Conservation (phyloP, 2,797 vertebrate species). For the Decapterus maruadsi region DNA sequence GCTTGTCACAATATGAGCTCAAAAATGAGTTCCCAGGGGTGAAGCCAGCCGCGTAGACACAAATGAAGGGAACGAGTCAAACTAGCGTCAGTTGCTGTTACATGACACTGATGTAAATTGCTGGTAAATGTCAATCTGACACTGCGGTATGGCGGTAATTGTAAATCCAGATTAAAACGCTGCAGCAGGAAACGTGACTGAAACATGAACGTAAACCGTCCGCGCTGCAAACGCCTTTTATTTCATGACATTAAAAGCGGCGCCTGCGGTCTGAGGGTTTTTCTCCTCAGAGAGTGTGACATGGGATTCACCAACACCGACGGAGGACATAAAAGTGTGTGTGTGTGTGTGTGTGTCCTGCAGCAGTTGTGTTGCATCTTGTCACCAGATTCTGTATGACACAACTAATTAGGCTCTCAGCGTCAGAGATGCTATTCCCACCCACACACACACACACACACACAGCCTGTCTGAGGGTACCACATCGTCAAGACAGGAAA, state of each 20-base stretch:
- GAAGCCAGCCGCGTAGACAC: neutral
- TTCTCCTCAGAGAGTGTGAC: constrained; percentile 5
- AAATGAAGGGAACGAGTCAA: neutral
- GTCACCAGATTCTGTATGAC: constrained; percentile 67
- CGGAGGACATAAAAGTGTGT: constrained; percentile 10
- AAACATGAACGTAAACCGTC: constrained; percentile 30
- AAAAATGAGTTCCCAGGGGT: neutral
- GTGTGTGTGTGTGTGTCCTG: constrained; percentile 40
- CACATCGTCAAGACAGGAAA: constrained; percentile 61
- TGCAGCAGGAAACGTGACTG: constrained; percentile 13
- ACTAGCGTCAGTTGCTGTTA: neutral
- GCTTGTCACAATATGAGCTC: neutral
- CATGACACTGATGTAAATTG: neutral
- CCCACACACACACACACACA: constrained; percentile 5
- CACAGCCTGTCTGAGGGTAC: constrained; percentile 25
- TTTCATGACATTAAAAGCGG: constrained; percentile 53
- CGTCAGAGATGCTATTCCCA: constrained; percentile 48
- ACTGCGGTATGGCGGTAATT: neutral
- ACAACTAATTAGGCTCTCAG: constrained; percentile 72
- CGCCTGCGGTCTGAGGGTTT: constrained; percentile 30
- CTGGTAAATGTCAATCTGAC: constrained; percentile 6
- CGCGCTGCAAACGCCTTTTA: constrained; percentile 33
- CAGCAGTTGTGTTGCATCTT: constrained; percentile 60
- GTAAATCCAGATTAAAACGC: constrained; percentile 34
- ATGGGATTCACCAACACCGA: constrained; percentile 37